phyloP scores from a whole-genome alignment of 1,140 invertebrate species.

The Nixonia krombeini region DNA sequence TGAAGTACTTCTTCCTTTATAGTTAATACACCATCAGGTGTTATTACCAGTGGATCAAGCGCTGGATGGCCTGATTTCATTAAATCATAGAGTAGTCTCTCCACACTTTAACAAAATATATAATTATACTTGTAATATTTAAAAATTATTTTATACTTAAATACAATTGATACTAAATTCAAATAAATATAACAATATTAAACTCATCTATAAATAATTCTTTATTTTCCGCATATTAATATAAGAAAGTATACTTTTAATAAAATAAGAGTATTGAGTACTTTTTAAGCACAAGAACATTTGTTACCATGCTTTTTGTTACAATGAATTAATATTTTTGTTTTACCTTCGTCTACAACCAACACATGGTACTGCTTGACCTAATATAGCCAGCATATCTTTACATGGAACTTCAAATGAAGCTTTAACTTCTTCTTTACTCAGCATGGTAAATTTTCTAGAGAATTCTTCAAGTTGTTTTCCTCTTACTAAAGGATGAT shows the following conservation, averaged over 20 bases:
- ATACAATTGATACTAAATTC: conserved; percentile 6
- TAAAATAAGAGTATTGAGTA: too few relatives aligned
- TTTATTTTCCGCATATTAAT: too few relatives aligned
- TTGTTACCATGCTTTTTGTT: too few relatives aligned
- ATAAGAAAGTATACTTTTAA: too few relatives aligned
- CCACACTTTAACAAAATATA: conserved; percentile 77
- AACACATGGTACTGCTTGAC: conserved; percentile 92
- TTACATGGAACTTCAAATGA: conserved; percentile 87
- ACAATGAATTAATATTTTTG: too few relatives aligned
- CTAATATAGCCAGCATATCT: conserved; percentile 85
- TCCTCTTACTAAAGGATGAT: conserved; percentile 81
- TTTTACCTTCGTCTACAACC: conserved; percentile 89
- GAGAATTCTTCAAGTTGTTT: conserved; percentile 88
- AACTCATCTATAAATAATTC: too few relatives aligned
- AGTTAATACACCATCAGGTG: conserved; percentile 80
- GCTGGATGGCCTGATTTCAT: conserved; percentile 86
- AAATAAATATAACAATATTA: too few relatives aligned
- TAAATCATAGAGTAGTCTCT: conserved; percentile 86
- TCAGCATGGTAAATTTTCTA: conserved; percentile 84
- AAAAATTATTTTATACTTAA: background rate
- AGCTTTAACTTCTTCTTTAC: conserved; percentile 81
- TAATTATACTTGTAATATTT: background rate
- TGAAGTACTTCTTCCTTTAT: conserved; percentile 83
- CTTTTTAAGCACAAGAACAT: too few relatives aligned
- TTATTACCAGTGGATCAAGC: conserved; percentile 84